Percentiles rank a stretch among this genome's conserved stretches.
Conservation (phyloP, 2,888 invertebrate species). For the Drosophila borealis region DNA sequence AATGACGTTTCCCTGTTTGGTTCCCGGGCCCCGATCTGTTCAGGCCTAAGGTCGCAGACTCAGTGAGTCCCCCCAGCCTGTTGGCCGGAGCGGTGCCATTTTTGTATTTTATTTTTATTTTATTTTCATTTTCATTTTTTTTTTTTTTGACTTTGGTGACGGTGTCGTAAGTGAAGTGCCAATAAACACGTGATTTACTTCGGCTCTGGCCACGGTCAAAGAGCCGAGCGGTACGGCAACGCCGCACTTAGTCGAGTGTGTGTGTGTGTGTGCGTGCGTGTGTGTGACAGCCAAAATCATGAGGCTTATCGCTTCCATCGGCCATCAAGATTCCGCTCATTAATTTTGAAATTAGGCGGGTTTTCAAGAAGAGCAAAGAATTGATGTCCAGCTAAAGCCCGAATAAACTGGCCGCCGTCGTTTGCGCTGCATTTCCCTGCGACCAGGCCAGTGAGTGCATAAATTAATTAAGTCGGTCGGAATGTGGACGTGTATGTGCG, state of each 20-base stretch:
- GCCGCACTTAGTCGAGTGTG: conserved; percentile 49
- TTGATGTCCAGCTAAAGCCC: conserved; percentile 68
- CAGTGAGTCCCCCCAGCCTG: conserved; percentile 27
- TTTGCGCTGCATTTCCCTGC: conserved; percentile 59
- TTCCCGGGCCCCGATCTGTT: conserved; percentile 31
- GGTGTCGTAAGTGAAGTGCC: conserved; percentile 81
- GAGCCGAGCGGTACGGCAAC: conserved; percentile 46
- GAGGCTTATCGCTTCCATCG: conserved; percentile 82
- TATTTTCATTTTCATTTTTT: conserved; percentile 41
- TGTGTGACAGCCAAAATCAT: conserved; percentile 76
- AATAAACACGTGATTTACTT: conserved; percentile 84
- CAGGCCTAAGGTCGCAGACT: conserved; percentile 35
- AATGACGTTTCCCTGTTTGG: conserved; percentile 68
- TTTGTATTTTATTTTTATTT: conserved; percentile 49
- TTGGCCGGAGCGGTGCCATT: conserved; percentile 69
- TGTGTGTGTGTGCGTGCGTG: conserved; percentile 33
- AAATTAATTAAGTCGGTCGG: conserved; percentile 84
- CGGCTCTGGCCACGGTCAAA: conserved; percentile 52
- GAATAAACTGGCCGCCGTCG: conserved; percentile 53
- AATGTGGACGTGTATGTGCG: conserved; percentile 72
- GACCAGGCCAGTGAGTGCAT: conserved; percentile 78
- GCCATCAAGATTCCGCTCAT: conserved; percentile 84
- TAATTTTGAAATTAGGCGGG: conserved; percentile 84
- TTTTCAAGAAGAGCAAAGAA: conserved; percentile 77
- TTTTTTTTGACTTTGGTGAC: conserved; percentile 56